A percentile compares a stretch with the other conserved stretches of the same genome.
These are phyloP conservation scores for Nomada flava DNA, from an alignment of 2,888 invertebrate genomes.

Conservation along the genomic window DNA sequence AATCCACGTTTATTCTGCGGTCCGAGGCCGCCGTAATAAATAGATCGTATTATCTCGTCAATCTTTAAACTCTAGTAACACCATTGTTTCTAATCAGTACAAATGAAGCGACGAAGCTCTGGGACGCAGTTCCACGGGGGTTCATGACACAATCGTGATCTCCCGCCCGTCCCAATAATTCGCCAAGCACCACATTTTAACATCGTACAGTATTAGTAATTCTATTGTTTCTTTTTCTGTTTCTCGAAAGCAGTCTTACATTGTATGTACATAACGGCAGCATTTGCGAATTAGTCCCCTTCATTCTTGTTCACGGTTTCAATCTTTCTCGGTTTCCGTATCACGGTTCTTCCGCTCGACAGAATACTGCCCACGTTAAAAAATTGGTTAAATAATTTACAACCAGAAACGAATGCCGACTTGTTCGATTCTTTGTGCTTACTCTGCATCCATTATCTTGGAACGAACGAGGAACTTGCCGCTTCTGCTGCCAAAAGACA, in stretches of 20 bases:
- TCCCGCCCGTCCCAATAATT: slow-evolving; percentile 54
- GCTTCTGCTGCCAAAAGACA: slow-evolving; percentile 24
- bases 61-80: slow-evolving; percentile 76
- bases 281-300: slow-evolving; percentile 67
- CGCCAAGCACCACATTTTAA: slow-evolving; percentile 74
- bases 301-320: slow-evolving; percentile 26
- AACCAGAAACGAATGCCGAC: not conserved
- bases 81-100: slow-evolving; percentile 77
- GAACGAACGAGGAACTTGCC: slow-evolving; percentile 32
- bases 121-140: slow-evolving; percentile 22
- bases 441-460: not conserved
- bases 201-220: slow-evolving; percentile 52
- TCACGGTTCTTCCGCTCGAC: slow-evolving; percentile 27
- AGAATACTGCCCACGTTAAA: not conserved
- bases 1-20: slow-evolving; percentile 70
- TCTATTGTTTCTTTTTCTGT: slow-evolving; percentile 59
- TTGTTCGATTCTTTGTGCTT: slow-evolving; percentile 20
- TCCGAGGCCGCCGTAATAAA: slow-evolving; percentile 74
- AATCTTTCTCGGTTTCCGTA: slow-evolving; percentile 11
- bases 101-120: slow-evolving; percentile 68
- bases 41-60: slow-evolving; percentile 76
- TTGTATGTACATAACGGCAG: slow-evolving; percentile 67
- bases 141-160: not conserved
- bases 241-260: slow-evolving; percentile 80
- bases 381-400: too few species aligned